These are phyloP conservation scores for Sandelia bainsii DNA, from an alignment of 2,797 vertebrate species.

Conservation along the genomic window DNA sequence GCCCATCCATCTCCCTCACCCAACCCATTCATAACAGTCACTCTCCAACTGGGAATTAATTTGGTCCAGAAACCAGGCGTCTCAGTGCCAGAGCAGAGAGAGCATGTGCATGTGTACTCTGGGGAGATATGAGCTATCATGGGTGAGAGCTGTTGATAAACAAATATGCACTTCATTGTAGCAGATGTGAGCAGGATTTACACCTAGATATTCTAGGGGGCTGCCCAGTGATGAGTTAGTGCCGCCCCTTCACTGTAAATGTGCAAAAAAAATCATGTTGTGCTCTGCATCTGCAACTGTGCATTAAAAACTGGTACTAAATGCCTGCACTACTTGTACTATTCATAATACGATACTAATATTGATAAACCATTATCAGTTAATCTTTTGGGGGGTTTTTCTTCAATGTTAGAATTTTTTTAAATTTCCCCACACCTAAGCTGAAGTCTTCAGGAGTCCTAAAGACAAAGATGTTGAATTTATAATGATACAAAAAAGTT, in stretches of 20 bases:
- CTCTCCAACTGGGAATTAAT: constrained; percentile 75
- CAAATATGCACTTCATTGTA: constrained; percentile 60
- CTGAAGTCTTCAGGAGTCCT: too few species aligned
- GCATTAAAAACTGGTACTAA: background rate
- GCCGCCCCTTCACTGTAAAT: background rate
- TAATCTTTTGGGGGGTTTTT: too few species aligned
- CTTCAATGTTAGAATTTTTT: too few species aligned
- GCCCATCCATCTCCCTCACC: constrained; percentile 71
- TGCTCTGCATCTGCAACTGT: background rate
- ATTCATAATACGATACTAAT: too few species aligned
- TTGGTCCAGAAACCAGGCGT: constrained; percentile 75
- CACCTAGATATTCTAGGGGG: constrained; percentile 27
- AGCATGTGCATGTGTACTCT: constrained; percentile 63
- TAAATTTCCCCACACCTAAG: too few species aligned
- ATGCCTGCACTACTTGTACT: background rate
- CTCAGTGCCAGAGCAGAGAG: constrained; percentile 42
- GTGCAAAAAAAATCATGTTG: background rate
- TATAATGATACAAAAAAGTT: too few species aligned
- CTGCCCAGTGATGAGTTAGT: constrained; percentile 10
- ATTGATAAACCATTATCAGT: too few species aligned
- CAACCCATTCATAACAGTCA: constrained; percentile 80
- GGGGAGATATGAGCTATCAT: constrained; percentile 51
- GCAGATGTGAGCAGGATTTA: constrained; percentile 46
- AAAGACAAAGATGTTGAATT: too few species aligned
- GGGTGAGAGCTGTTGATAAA: constrained; percentile 66